Evolutionary conservation across 2,113 vertebrate species (phyloP).

Genomic region (Gyps fulvus): DNA sequence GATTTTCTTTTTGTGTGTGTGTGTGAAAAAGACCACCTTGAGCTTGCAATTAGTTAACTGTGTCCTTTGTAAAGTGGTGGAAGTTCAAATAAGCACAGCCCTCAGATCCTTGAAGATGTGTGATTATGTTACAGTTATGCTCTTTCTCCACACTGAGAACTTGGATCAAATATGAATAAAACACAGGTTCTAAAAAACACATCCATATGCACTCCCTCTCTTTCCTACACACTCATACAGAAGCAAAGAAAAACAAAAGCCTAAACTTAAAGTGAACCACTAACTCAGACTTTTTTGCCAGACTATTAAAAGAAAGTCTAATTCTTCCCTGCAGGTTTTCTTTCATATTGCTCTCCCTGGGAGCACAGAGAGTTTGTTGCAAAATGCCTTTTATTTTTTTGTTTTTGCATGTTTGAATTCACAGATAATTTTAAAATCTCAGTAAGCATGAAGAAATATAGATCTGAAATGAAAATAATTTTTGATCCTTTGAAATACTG

Average conservation of each 20-base stretch:
- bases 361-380: not conserved
- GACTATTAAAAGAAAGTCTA: not conserved
- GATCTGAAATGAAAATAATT: not conserved
- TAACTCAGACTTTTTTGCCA: not conserved
- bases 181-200: not conserved
- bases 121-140: not conserved
- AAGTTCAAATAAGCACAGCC: constrained; percentile 43
- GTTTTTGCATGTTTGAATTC: not conserved
- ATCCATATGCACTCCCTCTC: not conserved
- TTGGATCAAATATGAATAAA: not conserved
- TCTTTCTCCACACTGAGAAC: not conserved
- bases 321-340: not conserved
- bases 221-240: not conserved
- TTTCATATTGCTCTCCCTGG: not conserved
- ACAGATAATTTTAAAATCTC: not conserved
- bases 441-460: not conserved
- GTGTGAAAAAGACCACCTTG: not conserved
- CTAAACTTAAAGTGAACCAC: not conserved
- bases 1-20: not conserved
- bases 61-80: not conserved
- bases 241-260: not conserved
- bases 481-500: not conserved
- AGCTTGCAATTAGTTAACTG: not conserved
- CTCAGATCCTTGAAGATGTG: constrained; percentile 64
- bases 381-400: not conserved